phyloP scores from a whole-genome alignment of 2,797 vertebrate genomes.

The Tapirus indicus region DNA sequence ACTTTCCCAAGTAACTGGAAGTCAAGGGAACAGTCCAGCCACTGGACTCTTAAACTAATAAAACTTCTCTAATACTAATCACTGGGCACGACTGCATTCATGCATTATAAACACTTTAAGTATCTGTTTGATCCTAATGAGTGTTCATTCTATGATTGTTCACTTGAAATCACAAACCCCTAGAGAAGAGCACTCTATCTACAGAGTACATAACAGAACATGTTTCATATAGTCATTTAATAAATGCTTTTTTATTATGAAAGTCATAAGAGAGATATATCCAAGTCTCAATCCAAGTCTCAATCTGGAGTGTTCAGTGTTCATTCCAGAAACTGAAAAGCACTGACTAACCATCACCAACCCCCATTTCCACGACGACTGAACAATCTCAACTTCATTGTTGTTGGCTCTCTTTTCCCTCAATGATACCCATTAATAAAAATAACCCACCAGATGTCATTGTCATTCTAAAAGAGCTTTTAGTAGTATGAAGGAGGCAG shows the following conservation, averaged over 20 bases:
- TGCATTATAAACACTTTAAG: background rate
- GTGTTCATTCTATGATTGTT: background rate
- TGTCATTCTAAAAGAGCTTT: constrained; percentile 36
- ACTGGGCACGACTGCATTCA: background rate
- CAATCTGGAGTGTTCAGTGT: background rate
- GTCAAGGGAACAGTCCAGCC: background rate
- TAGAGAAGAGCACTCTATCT: background rate
- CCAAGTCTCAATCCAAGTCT: constrained; percentile 33
- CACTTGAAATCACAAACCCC: constrained; percentile 5
- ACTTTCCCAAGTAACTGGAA: background rate
- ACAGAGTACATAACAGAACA: background rate
- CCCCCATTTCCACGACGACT: background rate
- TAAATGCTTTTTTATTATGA: background rate
- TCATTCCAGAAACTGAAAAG: constrained; percentile 57
- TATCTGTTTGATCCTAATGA: background rate
- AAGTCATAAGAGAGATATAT: background rate
- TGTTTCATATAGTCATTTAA: constrained; percentile 26
- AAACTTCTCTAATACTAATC: background rate
- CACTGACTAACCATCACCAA: background rate
- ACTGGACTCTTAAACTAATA: background rate
- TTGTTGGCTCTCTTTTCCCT: background rate
- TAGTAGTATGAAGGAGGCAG: background rate
- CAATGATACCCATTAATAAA: constrained; percentile 33
- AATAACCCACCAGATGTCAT: background rate
- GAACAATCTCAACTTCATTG: background rate